Conservation (phyloP, 2,888 invertebrate genomes). For the Tricholauxania praeusta region DNA sequence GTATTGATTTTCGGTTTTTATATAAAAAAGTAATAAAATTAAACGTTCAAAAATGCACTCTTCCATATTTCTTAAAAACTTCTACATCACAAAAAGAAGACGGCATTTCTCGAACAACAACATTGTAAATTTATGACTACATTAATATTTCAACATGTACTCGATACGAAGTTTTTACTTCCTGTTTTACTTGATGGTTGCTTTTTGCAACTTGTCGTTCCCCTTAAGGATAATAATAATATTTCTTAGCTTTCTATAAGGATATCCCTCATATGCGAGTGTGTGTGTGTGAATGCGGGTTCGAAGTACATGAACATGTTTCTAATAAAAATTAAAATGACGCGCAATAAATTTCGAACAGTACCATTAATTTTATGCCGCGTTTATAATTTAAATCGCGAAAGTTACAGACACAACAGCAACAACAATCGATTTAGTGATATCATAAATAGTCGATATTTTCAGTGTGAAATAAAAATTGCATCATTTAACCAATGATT, state of each 20-base stretch:
- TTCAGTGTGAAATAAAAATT: too few species aligned
- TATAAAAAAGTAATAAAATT: too few species aligned
- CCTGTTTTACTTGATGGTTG: not conserved
- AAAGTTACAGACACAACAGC: slow-evolving; percentile 19
- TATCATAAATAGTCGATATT: too few species aligned
- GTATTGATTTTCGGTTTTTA: too few species aligned
- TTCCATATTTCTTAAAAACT: too few species aligned
- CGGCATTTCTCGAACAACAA: not conserved
- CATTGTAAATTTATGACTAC: slow-evolving; percentile 29
- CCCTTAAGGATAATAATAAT: slow-evolving; percentile 23
- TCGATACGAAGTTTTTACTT: slow-evolving; percentile 27
- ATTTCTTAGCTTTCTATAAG: slow-evolving; percentile 16
- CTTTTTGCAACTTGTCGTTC: slow-evolving; percentile 2
- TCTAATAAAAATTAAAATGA: slow-evolving; percentile 47
- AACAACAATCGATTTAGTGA: not conserved
- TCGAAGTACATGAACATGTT: slow-evolving; percentile 12
- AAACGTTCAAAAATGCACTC: too few species aligned
- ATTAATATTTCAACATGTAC: slow-evolving; percentile 33
- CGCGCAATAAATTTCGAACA: slow-evolving; percentile 41
- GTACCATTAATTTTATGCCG: slow-evolving; percentile 42
- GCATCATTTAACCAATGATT: too few species aligned
- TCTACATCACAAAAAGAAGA: too few species aligned
- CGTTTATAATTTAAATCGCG: slow-evolving; percentile 33
- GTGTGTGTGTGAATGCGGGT: not conserved
- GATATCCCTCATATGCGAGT: slow-evolving; percentile 17